Base-by-base conservation (phyloP, 2,113 vertebrate species). In the Gymnobelideus leadbeateri region DNA sequence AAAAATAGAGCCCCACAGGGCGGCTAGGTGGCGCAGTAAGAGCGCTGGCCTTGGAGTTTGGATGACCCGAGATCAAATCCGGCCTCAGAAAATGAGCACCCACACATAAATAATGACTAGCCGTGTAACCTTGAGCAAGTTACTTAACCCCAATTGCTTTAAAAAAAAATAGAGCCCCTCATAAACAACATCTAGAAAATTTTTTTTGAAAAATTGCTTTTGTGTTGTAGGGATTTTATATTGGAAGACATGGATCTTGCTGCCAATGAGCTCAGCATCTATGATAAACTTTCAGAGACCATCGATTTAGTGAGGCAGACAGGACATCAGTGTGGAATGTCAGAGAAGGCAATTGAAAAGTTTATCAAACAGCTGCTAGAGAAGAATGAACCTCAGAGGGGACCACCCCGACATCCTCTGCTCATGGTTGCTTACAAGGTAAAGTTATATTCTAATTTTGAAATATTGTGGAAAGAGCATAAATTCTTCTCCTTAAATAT, bases 301-400 rank as follows among this genome's bases (percentile, higher is more conserved):
- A 99, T 99, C 93, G 99, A 99, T 95, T 99, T 99, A 93, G 99
- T 99, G 97, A 99, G 99, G 14, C 99, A 99, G 98, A 99, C 99
- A 0, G 99, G 99, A 31, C 99, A 99, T 97, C 99, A 99, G 8
- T 99, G 99, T 93, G 99, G 99, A 55, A 99, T 99, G 99, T 99
- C 99, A 0, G 99, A 99, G 98, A 98, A 99, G 93, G 99, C 99
- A 97, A 99, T 99, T 3, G 99, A 99, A 98, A 99, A 99, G 95
- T 99, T 99, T 98, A 99, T 99, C 98, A 99, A 99, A 97, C 99
- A 99, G 92, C 99, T 99, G 23, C 97, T 99, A 98, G 99, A 99
- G 98, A 99, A 99, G 96, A 99, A 99, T 0, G 99, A 99, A 92
- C 99, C 99, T 46, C 98, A 99, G 77, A 98, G 99, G 91, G 99